Conservation (phyloP, 2,113 vertebrate species). For the Sinocyclocheilus rhinocerous region DNA sequence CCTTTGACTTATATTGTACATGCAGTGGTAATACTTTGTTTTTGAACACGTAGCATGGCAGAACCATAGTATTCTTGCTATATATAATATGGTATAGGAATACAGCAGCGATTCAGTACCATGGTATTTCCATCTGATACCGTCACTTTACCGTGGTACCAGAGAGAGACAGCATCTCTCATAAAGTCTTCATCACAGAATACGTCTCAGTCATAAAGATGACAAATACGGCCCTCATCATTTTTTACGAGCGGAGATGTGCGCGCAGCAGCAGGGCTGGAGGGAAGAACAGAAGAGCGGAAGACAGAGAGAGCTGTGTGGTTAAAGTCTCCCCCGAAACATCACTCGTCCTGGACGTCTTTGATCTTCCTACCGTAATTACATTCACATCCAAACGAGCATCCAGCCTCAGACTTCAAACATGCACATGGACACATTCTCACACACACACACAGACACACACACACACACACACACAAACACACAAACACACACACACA, state of each 20-base stretch:
- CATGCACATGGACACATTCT: conserved; percentile 52
- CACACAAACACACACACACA: conserved; percentile 47
- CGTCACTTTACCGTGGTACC: neutral
- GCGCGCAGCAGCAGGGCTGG: conserved; percentile 92
- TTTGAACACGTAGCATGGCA: conserved; percentile 5
- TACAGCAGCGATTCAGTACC: neutral
- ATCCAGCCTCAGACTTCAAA: conserved; percentile 76
- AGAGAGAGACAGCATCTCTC: conserved; percentile 2
- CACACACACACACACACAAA: conserved; percentile 44
- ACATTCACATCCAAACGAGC: conserved; percentile 88
- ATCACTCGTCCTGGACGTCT: conserved; percentile 91
- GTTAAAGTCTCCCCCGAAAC: conserved; percentile 95
- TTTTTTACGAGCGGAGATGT: conserved; percentile 99
- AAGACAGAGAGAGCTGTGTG: conserved; percentile 85
- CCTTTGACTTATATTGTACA: neutral
- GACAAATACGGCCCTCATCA: conserved; percentile 99
- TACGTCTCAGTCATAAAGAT: conserved; percentile 96
- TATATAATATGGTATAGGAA: neutral
- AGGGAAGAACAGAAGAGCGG: conserved; percentile 96
- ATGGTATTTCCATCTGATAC: neutral
- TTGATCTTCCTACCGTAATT: conserved; percentile 99
- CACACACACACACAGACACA: conserved; percentile 49
- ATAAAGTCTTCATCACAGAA: conserved; percentile 88
- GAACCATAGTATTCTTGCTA: neutral
- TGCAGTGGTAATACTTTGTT: neutral